Percentiles rank a stretch among this genome's conserved stretches.
These are phyloP conservation scores for Micrasema longulum DNA, from an alignment of 1,140 invertebrate genomes.

Conservation along the genomic window DNA sequence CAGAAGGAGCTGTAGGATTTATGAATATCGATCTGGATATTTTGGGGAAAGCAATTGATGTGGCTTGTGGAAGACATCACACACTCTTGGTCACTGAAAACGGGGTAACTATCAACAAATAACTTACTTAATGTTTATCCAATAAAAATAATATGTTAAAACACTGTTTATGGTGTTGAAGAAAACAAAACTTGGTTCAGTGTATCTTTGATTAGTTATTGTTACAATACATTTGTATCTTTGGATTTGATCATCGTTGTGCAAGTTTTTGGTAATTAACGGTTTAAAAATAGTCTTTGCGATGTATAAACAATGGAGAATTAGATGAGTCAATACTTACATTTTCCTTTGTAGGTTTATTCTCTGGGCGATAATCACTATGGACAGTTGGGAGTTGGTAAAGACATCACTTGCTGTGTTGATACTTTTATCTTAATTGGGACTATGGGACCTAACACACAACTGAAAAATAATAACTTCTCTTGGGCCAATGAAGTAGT, in stretches of 20 bases:
- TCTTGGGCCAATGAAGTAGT: constrained; percentile 64
- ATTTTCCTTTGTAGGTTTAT: constrained; percentile 68
- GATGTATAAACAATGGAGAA: too few species aligned
- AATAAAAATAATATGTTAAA: too few species aligned
- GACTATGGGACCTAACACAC: constrained; percentile 40
- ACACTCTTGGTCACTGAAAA: constrained; percentile 48
- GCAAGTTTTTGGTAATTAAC: too few species aligned
- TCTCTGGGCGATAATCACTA: constrained; percentile 79
- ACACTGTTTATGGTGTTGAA: too few species aligned
- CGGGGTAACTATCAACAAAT: constrained; percentile 44
- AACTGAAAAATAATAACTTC: constrained; percentile 52
- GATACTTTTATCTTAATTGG: constrained; percentile 44
- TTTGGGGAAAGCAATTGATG: constrained; percentile 45
- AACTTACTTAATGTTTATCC: background rate
- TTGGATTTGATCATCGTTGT: too few species aligned
- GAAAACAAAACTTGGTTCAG: too few species aligned
- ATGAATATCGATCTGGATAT: constrained; percentile 46
- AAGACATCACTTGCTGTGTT: constrained; percentile 57
- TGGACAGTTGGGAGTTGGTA: constrained; percentile 80
- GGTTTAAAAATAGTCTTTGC: too few species aligned
- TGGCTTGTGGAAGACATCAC: constrained; percentile 50
- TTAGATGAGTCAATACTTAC: too few species aligned
- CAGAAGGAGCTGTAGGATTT: constrained; percentile 27
- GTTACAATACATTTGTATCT: too few species aligned
- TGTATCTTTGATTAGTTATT: background rate